Evolutionary conservation across 1,140 invertebrate species (phyloP).

Genomic region (Drosophila aff.): DNA sequence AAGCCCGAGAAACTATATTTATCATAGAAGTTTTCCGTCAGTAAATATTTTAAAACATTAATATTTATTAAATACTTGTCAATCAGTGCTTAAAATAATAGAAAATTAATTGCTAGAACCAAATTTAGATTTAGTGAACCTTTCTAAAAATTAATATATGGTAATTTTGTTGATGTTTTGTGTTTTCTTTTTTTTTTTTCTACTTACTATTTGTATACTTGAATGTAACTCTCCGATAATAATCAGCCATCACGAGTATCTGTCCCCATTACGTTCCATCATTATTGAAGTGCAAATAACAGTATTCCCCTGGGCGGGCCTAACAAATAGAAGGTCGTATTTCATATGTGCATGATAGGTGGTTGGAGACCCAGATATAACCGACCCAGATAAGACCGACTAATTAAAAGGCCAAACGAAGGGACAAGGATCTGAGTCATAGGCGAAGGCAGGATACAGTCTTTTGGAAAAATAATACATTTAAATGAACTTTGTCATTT

Average conservation of each 20-base stretch:
- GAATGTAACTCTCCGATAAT: slow-evolving; percentile 13
- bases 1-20: background rate
- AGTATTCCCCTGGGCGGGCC: slow-evolving; percentile 32
- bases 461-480: background rate
- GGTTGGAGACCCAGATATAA: slow-evolving; percentile 16
- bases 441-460: slow-evolving; percentile 6
- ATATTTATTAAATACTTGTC: background rate
- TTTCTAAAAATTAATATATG: background rate
- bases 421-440: background rate
- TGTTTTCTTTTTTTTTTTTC: background rate
- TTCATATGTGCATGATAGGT: slow-evolving; percentile 22
- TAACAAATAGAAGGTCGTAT: slow-evolving; percentile 32
- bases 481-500: too few species aligned
- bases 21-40: background rate
- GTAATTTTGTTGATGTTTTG: background rate
- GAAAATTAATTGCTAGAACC: background rate
- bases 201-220: slow-evolving; percentile 1
- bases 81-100: background rate
- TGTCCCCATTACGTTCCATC: slow-evolving; percentile 23
- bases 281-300: slow-evolving; percentile 50
- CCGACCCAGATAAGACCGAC: slow-evolving; percentile 29
- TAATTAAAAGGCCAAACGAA: slow-evolving; percentile 35
- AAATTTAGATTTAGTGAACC: background rate
- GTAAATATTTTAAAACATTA: background rate
- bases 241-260: slow-evolving; percentile 31